Conservation (phyloP, 2,113 vertebrate species). For the Nerophis lumbriciformis region DNA sequence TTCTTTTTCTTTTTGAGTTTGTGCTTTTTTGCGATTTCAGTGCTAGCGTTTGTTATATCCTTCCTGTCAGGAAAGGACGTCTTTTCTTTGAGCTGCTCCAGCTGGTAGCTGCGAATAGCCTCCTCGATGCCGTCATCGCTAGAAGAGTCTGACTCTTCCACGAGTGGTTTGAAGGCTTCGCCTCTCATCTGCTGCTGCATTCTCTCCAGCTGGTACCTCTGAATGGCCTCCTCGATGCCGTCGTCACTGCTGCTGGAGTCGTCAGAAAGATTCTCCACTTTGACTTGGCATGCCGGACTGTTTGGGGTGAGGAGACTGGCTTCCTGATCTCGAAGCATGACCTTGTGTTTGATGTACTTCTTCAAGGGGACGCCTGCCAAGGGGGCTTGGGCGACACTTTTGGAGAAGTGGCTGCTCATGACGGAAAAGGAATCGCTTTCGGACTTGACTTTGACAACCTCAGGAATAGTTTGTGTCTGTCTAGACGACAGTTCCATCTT, state of each 20-base stretch:
- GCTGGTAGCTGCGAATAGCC: constrained; percentile 88
- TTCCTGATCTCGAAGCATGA: constrained; percentile 19
- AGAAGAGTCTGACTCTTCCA: constrained; percentile 76
- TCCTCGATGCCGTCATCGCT: constrained; percentile 92
- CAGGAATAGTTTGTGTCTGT: constrained; percentile 25
- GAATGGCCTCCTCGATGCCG: constrained; percentile 94
- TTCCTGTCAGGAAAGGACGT: constrained; percentile 13
- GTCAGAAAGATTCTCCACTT: constrained; percentile 48
- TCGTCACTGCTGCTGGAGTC: constrained; percentile 80
- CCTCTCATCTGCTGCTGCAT: constrained; percentile 57
- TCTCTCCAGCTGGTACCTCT: constrained; percentile 83
- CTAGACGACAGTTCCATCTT: constrained; percentile 54
- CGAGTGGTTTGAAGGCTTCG: constrained; percentile 12
- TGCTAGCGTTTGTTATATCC: constrained; percentile 28
- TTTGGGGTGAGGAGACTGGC: constrained; percentile 26
- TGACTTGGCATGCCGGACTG: constrained; percentile 27
- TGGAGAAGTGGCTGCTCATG: constrained; percentile 51
- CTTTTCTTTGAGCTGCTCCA: constrained; percentile 76
- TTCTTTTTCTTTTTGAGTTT: constrained; percentile 66
- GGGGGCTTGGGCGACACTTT: constrained; percentile 25
- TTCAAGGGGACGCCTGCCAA: constrained; percentile 43
- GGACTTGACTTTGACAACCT: constrained; percentile 48
- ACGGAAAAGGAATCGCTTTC: constrained; percentile 46
- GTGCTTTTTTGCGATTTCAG: constrained; percentile 54
- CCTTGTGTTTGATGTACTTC: constrained; percentile 62